phyloP scores from a whole-genome alignment of 35 echinoderm and acorn worm genomes.

The Ophiothrix spiculata region DNA sequence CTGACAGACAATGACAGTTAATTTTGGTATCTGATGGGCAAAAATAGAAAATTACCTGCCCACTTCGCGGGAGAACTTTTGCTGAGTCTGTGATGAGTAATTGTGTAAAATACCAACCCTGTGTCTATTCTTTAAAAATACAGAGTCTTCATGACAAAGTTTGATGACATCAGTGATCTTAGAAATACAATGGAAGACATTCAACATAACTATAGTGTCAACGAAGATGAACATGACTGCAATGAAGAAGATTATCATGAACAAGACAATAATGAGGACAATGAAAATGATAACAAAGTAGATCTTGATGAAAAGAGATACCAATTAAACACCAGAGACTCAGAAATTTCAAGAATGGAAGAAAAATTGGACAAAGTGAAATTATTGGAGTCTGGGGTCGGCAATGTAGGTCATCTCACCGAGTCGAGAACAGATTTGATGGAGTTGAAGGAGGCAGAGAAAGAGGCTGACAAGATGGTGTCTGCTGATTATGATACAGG shows the following conservation, averaged over 20 bases:
- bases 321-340: neutral
- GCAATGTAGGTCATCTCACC: conserved; percentile 55
- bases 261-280: neutral
- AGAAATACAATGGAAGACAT: neutral
- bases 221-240: neutral
- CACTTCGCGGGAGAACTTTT: no score
- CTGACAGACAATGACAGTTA: no score
- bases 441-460: conserved; percentile 6
- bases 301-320: no score
- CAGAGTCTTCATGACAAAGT: neutral
- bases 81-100: no score
- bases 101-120: no score
- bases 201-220: neutral
- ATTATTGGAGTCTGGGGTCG: conserved; percentile 22
- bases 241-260: neutral
- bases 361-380: conserved; percentile 9
- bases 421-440: conserved; percentile 23
- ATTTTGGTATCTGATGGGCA: no score
- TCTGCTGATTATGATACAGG: conserved; percentile 12
- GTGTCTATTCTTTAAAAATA: neutral
- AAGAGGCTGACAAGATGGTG: neutral
- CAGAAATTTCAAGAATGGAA: conserved; percentile 31
- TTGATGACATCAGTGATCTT: neutral
- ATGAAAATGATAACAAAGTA: neutral
- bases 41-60: no score